phyloP scores from a whole-genome alignment of 2,113 vertebrate genomes.

The Cyprinus carpio region DNA sequence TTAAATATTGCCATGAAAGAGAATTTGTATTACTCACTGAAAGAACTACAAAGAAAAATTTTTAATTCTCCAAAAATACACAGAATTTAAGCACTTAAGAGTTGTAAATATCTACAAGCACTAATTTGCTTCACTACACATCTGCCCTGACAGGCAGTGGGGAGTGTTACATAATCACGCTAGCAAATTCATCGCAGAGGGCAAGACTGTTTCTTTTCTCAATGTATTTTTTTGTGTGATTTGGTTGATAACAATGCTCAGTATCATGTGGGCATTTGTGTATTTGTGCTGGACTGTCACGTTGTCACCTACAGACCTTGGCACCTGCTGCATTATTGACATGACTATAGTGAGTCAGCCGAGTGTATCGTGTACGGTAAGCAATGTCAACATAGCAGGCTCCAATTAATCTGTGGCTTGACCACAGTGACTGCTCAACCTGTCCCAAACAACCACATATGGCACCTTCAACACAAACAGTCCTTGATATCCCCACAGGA shows the following conservation, averaged over 20 bases:
- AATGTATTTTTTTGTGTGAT: conserved; percentile 18
- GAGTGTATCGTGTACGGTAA: conserved; percentile 15
- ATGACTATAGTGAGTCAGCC: conserved; percentile 1
- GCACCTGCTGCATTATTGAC: conserved; percentile 47
- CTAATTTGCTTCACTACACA: background rate
- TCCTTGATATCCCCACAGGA: conserved; percentile 5
- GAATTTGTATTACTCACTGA: background rate
- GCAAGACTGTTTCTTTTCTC: background rate
- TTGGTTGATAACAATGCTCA: background rate
- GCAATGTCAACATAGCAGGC: conserved; percentile 22
- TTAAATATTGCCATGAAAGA: conserved; percentile 19
- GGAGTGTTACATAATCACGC: background rate
- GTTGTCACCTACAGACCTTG: conserved; percentile 13
- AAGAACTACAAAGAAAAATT: conserved; percentile 4
- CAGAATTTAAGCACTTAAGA: background rate
- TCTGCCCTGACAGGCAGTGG: background rate
- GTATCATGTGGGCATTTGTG: background rate
- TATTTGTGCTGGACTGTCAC: conserved; percentile 15
- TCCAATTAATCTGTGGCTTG: conserved; percentile 36
- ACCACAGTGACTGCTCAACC: conserved; percentile 23
- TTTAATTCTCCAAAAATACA: conserved; percentile 14
- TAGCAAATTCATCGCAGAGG: background rate
- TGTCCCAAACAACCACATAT: conserved; percentile 33
- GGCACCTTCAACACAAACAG: conserved; percentile 27
- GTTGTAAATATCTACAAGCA: background rate